Evolutionary conservation across 1,140 invertebrate species (phyloP).

Genomic region (Bombus impatiens): DNA sequence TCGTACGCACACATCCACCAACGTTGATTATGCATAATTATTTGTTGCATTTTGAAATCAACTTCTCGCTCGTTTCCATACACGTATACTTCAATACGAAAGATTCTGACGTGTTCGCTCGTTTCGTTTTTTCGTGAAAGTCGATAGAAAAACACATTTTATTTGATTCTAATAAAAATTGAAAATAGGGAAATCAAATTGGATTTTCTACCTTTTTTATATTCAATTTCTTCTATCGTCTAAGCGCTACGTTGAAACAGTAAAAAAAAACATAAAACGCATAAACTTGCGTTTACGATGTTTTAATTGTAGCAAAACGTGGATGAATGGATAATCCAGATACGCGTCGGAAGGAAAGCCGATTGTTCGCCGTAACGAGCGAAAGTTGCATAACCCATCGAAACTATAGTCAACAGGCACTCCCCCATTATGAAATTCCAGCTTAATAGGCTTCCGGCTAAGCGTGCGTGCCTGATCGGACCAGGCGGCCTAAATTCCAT

Average conservation of each 20-base stretch:
- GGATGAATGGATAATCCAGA: slow-evolving; percentile 48
- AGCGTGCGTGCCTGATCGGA: slow-evolving; percentile 54
- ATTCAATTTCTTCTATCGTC: neutral
- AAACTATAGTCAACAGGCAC: slow-evolving; percentile 58
- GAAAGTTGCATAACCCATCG: slow-evolving; percentile 59
- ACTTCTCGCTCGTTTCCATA: neutral
- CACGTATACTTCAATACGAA: neutral
- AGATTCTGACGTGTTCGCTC: neutral
- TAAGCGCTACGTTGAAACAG: neutral
- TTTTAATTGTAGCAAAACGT: neutral
- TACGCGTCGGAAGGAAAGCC: slow-evolving; percentile 22
- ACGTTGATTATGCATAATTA: slow-evolving; percentile 47
- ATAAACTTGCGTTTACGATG: neutral
- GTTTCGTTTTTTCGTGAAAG: neutral
- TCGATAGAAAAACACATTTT: neutral
- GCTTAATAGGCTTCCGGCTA: slow-evolving; percentile 64
- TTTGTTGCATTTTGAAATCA: slow-evolving; percentile 10
- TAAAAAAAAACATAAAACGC: neutral
- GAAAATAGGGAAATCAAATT: neutral
- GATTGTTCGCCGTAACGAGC: slow-evolving; percentile 55
- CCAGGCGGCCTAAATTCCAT: slow-evolving; percentile 64
- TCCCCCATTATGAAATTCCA: slow-evolving; percentile 64
- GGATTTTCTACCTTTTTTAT: fast-evolving
- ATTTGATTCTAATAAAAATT: neutral
- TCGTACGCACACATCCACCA: neutral